Conservation (phyloP, 2,888 invertebrate species). For the Ennomos quercinarius region DNA sequence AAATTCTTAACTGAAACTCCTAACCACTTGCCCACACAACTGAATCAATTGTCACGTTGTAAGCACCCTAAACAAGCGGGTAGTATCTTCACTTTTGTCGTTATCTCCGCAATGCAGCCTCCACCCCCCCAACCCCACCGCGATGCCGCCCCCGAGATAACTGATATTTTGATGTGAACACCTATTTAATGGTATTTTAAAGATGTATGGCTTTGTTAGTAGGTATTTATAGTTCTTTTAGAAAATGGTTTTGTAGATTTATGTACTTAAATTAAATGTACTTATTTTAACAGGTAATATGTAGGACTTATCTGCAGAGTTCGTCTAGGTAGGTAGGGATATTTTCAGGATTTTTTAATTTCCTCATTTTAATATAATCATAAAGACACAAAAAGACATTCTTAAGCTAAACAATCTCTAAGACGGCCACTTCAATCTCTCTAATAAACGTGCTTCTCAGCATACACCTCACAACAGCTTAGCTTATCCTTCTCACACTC, state of each 20-base stretch:
- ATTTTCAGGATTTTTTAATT: too few species aligned
- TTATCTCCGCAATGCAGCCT: constrained; percentile 57
- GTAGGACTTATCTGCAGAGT: too few species aligned
- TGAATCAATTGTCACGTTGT: constrained; percentile 35
- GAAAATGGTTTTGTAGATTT: too few species aligned
- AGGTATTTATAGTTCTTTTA: background rate
- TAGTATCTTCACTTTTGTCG: constrained; percentile 55
- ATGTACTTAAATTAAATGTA: too few species aligned
- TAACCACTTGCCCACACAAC: background rate
- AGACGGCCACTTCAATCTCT: constrained; percentile 22
- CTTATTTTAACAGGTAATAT: too few species aligned
- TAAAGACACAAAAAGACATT: background rate
- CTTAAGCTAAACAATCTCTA: background rate
- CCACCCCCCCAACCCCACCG: constrained; percentile 29
- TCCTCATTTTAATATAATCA: background rate
- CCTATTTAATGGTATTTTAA: constrained; percentile 26
- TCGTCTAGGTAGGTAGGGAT: too few species aligned
- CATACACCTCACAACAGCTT: constrained; percentile 37
- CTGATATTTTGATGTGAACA: constrained; percentile 56
- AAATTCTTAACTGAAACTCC: background rate
- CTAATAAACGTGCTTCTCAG: constrained; percentile 29
- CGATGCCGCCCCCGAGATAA: constrained; percentile 50
- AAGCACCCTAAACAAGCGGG: constrained; percentile 46
- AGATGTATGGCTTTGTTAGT: background rate
- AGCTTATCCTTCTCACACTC: constrained; percentile 54